Conservation (phyloP, 1,140 invertebrate genomes). For the Atta colombica region DNA sequence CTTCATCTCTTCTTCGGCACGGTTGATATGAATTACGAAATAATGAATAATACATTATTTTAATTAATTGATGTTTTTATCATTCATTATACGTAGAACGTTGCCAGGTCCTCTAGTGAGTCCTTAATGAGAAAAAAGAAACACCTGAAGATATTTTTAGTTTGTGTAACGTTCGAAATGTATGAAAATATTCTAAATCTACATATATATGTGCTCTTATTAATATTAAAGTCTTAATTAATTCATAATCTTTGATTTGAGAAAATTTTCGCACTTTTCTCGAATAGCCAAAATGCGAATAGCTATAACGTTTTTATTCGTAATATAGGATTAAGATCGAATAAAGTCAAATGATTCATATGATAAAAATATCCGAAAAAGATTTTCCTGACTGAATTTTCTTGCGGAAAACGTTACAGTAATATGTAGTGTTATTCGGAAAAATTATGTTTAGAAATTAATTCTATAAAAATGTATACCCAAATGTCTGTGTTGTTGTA, state of each 20-base stretch:
- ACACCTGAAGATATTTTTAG: background rate
- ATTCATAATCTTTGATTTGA: background rate
- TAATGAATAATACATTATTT: background rate
- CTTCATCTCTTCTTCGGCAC: background rate
- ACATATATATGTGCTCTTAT: background rate
- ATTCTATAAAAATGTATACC: background rate
- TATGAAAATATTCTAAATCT: background rate
- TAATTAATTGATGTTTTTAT: slow-evolving; percentile 14
- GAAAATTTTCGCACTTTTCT: background rate
- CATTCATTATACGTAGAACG: background rate
- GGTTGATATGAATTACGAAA: slow-evolving; percentile 11
- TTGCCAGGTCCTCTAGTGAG: too few species aligned
- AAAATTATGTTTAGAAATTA: background rate
- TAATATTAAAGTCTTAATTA: slow-evolving; percentile 1
- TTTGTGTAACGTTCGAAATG: background rate
- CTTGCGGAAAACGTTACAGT: background rate
- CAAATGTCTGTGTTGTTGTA: background rate
- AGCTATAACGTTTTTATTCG: background rate
- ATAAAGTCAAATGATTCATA: background rate
- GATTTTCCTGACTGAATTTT: background rate
- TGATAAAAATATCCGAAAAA: background rate
- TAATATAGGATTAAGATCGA: background rate
- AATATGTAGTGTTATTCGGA: background rate
- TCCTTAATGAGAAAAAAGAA: background rate
- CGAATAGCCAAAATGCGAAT: background rate